These are phyloP conservation scores for Myrmecobius fasciatus DNA, from an alignment of 2,113 vertebrate species.

Conservation along the genomic window DNA sequence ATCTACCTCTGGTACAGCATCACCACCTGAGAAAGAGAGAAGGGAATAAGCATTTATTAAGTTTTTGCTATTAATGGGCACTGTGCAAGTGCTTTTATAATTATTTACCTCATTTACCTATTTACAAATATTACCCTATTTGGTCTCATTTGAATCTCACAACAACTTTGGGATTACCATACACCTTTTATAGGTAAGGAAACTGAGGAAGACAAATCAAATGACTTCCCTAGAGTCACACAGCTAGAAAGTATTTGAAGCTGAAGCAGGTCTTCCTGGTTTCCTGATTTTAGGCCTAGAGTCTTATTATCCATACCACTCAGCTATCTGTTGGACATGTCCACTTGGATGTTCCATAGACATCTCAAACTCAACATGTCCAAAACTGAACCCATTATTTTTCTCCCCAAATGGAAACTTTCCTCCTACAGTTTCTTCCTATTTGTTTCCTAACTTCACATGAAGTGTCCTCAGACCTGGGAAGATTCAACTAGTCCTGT, in stretches of 20 bases:
- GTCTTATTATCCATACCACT: background rate
- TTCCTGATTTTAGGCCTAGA: background rate
- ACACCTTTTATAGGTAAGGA: background rate
- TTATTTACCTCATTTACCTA: too few species aligned
- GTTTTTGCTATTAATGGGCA: background rate
- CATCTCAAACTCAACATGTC: background rate
- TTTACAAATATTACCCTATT: background rate
- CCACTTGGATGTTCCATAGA: background rate
- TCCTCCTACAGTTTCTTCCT: background rate
- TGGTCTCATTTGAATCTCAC: background rate
- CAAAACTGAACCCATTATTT: background rate
- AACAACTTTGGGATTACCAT: background rate
- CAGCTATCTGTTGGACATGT: background rate
- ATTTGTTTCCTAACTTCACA: background rate
- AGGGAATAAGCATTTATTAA: background rate
- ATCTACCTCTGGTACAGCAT: background rate
- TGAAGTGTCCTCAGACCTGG: background rate
- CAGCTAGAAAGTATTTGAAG: background rate
- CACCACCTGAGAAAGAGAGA: background rate
- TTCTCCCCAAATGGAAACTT: background rate
- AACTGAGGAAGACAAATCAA: background rate
- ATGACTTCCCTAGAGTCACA: background rate
- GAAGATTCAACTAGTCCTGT: background rate
- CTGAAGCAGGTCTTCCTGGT: background rate
- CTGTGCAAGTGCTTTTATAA: background rate